Base-by-base conservation (phyloP, 2,797 vertebrate species). In the Muscicapa striata region DNA sequence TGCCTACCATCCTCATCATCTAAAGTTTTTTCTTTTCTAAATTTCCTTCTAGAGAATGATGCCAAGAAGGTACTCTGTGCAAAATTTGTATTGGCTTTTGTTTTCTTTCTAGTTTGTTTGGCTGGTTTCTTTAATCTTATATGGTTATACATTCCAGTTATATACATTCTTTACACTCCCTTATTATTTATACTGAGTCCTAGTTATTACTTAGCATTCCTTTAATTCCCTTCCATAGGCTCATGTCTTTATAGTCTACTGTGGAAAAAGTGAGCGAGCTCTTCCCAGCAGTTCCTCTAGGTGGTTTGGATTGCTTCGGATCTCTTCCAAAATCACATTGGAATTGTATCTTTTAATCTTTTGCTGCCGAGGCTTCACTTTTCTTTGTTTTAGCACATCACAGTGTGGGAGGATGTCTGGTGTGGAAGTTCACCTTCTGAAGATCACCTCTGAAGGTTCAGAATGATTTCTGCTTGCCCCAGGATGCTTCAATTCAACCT, bases 161-260 rank as follows among this genome's bases (percentile, higher is more conserved):
- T 83, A 85, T 54, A 72, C 38, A 68, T 93, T 94, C 79, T 87
- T 93, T 87, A 80, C 30, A 67, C 32, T n/a, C 23, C 34, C 69
- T 74, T 62, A 23, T 80, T 96, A 85, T 93, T 93, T 92, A 83
- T n/a, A 74, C 17, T 67, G 57, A 80, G 64, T 93, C 64, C 27
- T 46, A 70, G 27, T 61, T 80, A 87, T 59, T 91, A 34, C 32
- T 70, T 43, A 92, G 29, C 61, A 74, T 90, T 93, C 73, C 43
- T 89, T 78, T 87, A 67, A 87, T 80, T 89, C 61, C 3, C 38
- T 87, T 51, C 61, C 54, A 89, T 68, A 87, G 20, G 12, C 30
- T 87, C 13, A 30, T 27, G 5, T 74, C 62, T 22, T 73, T 83
- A 29, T 84, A 30, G 21, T 84, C 49, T 69, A 19, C 29, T 75